Evolutionary conservation across 2,113 vertebrate species (phyloP), one percentile per base, ranked within the genome.

Genomic region (Channa maculata): DNA sequence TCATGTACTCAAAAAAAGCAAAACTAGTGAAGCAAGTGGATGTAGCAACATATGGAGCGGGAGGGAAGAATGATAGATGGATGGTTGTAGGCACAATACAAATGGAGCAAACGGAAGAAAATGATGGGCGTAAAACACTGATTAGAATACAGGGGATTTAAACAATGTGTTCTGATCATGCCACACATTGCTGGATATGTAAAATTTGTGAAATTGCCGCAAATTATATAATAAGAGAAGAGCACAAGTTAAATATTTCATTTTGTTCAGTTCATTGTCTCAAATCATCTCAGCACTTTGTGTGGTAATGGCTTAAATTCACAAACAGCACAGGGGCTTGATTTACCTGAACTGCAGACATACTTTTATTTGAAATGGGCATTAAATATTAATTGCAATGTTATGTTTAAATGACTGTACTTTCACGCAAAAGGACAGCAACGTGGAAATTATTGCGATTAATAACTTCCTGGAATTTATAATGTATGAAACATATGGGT

Each of bases 31-130:
- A 68, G 6, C 68, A 65, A 75, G 15, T 50, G 58, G 43, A 68
- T 61, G 68, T 1, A 54, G 65, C 39, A 43, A 76, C 84, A 86
- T 86, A 82, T 81, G 71, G 80, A 51, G 33, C 2, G 38, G 44
- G 61, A 69, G 72, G 62, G 58, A 33, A 65, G 11, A 57, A 8
- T 50, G 45, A 57, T 14, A n/a, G 59, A 24, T 63, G 38, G 37
- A 41, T 69, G 45, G 24, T 0, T 8, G 13, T 53, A 41, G 71
- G 68, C 61, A 57, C 36, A 1, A 59, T 72, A 65, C 71, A 74
- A 58, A 62, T 41, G 10, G 34, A 46, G 73, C 54, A 53, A 48
- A 73, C 2, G 10, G 15, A 72, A 48, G 34, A 39, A 70, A 74
- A 71, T 49, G 6, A 8, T 7, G 33, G 9, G 5, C 36, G 13